A percentile compares a stretch with the other conserved stretches of the same genome.
Evolutionary conservation across 37 sponge, comb jelly and placozoan species (phyloP).

Genomic region (Beroe ovata): DNA sequence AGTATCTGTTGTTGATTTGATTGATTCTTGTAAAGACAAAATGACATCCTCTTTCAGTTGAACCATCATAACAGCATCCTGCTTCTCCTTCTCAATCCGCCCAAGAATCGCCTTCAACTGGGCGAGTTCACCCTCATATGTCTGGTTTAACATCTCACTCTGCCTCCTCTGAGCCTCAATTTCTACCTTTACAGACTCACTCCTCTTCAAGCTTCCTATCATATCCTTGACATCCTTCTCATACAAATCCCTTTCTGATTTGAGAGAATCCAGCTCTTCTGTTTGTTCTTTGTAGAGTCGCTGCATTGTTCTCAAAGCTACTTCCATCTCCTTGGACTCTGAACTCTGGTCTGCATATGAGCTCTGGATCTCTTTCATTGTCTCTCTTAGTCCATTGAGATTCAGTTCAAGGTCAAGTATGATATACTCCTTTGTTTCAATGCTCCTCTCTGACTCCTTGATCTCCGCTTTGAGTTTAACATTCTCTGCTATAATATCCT

Average conservation of each 20-base stretch:
- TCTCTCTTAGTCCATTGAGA: conserved; percentile 23
- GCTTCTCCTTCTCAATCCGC: neutral
- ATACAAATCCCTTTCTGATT: conserved; percentile 3
- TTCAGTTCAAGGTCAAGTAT: conserved; percentile 18
- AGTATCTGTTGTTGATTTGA: neutral
- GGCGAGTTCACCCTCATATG: conserved; percentile 21
- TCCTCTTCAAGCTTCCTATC: conserved; percentile 3
- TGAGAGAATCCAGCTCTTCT: neutral
- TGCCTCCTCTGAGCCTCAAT: conserved; percentile 1
- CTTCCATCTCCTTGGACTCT: conserved; percentile 20
- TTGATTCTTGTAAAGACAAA: neutral
- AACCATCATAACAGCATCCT: conserved; percentile 4
- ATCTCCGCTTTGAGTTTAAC: neutral
- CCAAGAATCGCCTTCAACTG: neutral
- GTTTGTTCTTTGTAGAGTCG: neutral
- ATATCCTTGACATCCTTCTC: conserved; percentile 16
- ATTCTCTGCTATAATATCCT: neutral
- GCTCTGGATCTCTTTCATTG: neutral
- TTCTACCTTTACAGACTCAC: neutral
- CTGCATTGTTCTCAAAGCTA: conserved; percentile 24
- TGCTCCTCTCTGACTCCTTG: neutral
- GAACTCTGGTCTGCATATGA: conserved; percentile 53
- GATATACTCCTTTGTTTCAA: conserved; percentile 15
- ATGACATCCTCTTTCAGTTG: conserved; percentile 24
- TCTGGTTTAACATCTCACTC: conserved; percentile 3